These are phyloP conservation scores for Prionace glauca DNA, from an alignment of 2,797 vertebrate genomes.

Conservation along the genomic window DNA sequence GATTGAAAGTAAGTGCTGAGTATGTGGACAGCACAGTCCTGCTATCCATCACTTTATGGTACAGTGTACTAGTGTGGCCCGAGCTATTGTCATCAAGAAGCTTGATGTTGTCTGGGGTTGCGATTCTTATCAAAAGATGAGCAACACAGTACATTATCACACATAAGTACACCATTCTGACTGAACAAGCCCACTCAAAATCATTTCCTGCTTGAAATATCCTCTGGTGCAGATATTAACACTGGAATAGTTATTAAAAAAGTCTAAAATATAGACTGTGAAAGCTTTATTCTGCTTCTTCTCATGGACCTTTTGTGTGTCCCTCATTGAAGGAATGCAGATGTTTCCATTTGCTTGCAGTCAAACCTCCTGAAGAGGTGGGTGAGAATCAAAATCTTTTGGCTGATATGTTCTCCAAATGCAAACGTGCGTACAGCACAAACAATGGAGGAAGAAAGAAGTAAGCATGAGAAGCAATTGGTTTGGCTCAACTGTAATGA, in stretches of 20 bases:
- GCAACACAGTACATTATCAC: background rate
- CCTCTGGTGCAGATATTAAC: background rate
- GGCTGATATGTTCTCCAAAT: background rate
- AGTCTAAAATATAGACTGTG: background rate
- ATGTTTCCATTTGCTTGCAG: background rate
- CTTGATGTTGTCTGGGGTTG: background rate
- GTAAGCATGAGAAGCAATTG: background rate
- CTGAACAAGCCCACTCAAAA: background rate
- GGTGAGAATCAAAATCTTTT: slow-evolving; percentile 14
- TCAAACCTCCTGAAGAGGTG: background rate
- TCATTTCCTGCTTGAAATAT: background rate
- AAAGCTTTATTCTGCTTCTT: background rate
- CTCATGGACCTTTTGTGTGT: slow-evolving; percentile 5
- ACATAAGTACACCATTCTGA: background rate
- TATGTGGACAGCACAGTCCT: background rate
- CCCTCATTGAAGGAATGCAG: background rate
- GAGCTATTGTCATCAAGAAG: background rate
- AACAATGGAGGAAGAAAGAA: background rate
- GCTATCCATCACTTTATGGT: background rate
- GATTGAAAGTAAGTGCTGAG: background rate
- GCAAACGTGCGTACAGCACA: background rate
- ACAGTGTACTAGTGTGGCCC: background rate
- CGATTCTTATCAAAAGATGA: background rate
- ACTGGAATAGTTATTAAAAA: background rate
- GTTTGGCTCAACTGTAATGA: background rate